phyloP scores from a whole-genome alignment of 2,888 invertebrate genomes.

The Hoplodrina ambigua region DNA sequence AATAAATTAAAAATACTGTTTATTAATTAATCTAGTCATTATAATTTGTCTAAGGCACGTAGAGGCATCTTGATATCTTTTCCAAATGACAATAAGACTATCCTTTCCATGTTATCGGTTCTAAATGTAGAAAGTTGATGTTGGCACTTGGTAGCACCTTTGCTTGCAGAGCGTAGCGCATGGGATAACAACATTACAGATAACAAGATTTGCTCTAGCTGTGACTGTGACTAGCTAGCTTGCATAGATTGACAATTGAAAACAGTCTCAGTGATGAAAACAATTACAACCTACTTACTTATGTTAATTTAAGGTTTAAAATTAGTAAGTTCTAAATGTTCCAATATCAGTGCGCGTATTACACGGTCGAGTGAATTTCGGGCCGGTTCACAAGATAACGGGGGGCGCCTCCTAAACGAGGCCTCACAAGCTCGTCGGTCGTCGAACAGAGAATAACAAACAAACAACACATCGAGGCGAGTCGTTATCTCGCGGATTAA shows the following conservation, averaged over 20 bases:
- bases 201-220: background rate
- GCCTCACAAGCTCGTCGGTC: conserved; percentile 78
- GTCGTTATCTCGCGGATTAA: conserved; percentile 79
- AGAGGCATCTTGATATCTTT: too few species aligned
- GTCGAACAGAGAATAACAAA: conserved; percentile 79
- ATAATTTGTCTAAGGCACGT: too few species aligned
- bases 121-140: background rate
- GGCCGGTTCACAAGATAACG: conserved; percentile 82
- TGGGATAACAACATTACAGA: conserved; percentile 2
- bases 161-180: conserved; percentile 3
- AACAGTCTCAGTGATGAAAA: conserved; percentile 16
- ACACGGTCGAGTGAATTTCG: conserved; percentile 82
- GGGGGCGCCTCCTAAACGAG: conserved; percentile 85
- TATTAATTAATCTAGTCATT: too few species aligned
- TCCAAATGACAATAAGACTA: too few species aligned
- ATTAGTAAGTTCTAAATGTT: conserved; percentile 50
- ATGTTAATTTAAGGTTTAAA: conserved; percentile 37
- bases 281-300: conserved; percentile 25
- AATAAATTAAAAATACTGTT: too few species aligned
- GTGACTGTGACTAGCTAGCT: background rate
- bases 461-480: conserved; percentile 78
- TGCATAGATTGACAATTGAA: background rate
- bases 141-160: background rate
- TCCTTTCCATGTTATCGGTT: background rate
- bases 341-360: conserved; percentile 78